Percentiles rank a stretch among this genome's conserved stretches.
Conservation (phyloP, 2,113 vertebrate genomes). For the Microcebus jonahi region DNA sequence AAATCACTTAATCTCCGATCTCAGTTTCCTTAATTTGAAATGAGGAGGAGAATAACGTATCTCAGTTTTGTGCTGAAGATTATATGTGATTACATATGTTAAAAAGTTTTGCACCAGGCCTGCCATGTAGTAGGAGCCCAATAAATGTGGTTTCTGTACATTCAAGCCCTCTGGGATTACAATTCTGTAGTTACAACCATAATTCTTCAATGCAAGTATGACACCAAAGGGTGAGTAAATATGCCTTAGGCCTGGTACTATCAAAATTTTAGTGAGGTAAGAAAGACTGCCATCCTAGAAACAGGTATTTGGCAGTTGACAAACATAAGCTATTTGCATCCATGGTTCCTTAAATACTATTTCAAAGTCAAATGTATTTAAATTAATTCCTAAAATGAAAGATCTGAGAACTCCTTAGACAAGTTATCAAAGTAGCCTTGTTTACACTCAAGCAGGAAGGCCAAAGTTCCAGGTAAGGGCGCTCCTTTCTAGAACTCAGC, state of each 20-base stretch:
- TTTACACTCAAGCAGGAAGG: conserved; percentile 36
- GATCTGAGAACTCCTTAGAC: not conserved
- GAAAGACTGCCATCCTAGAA: not conserved
- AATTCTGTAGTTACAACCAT: not conserved
- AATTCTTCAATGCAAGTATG: not conserved
- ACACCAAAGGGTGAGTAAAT: not conserved
- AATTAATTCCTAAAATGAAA: conserved; percentile 29
- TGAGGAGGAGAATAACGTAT: not conserved
- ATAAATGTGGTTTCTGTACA: not conserved
- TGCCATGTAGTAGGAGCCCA: not conserved
- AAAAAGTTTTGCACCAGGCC: not conserved
- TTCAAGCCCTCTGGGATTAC: not conserved
- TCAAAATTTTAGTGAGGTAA: not conserved
- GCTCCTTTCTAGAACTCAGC: conserved; percentile 61
- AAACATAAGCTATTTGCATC: not conserved
- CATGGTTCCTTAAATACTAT: not conserved
- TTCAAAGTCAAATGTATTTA: conserved; percentile 49
- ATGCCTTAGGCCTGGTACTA: not conserved
- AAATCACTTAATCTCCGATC: not conserved
- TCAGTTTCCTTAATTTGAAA: not conserved
- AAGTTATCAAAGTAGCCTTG: not conserved
- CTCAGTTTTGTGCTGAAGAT: not conserved
- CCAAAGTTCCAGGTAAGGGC: conserved; percentile 64
- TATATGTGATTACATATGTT: not conserved
- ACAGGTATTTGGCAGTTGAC: not conserved